Conservation (phyloP, 2,888 invertebrate species). For the Palloptera scutellata region DNA sequence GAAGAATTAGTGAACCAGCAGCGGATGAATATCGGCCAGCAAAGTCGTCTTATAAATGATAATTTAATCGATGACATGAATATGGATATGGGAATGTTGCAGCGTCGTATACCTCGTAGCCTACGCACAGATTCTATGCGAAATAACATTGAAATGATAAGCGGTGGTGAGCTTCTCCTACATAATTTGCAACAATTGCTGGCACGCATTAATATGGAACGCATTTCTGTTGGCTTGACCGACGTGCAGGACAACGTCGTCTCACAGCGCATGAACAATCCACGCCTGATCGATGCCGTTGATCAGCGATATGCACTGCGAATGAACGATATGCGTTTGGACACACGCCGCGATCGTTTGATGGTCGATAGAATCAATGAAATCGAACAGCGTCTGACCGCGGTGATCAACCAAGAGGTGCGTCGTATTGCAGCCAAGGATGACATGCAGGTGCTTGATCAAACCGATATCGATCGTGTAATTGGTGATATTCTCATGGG, state of each 20-base stretch:
- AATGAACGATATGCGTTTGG: constrained; percentile 43
- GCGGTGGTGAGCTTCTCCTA: constrained; percentile 71
- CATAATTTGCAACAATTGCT: constrained; percentile 73
- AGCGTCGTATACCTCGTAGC: constrained; percentile 46
- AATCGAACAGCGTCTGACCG: constrained; percentile 41
- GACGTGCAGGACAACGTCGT: constrained; percentile 66
- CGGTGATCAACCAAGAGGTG: constrained; percentile 34
- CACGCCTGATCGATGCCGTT: constrained; percentile 66
- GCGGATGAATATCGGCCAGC: background rate
- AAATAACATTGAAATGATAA: constrained; percentile 32
- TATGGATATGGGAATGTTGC: background rate
- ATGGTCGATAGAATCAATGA: constrained; percentile 40
- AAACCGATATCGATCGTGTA: constrained; percentile 39
- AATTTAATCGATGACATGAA: background rate
- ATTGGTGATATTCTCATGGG: constrained; percentile 48
- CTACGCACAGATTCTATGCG: constrained; percentile 8
- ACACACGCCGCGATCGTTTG: constrained; percentile 38
- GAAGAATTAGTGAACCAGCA: background rate
- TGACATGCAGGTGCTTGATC: constrained; percentile 2
- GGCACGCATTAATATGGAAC: constrained; percentile 78
- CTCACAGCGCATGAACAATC: constrained; percentile 68
- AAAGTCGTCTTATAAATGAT: background rate
- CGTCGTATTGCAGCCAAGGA: background rate
- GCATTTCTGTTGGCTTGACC: constrained; percentile 69
- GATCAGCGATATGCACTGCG: constrained; percentile 42